Base-by-base conservation (phyloP, 2,888 invertebrate genomes). In the Notodonta dromedarius region DNA sequence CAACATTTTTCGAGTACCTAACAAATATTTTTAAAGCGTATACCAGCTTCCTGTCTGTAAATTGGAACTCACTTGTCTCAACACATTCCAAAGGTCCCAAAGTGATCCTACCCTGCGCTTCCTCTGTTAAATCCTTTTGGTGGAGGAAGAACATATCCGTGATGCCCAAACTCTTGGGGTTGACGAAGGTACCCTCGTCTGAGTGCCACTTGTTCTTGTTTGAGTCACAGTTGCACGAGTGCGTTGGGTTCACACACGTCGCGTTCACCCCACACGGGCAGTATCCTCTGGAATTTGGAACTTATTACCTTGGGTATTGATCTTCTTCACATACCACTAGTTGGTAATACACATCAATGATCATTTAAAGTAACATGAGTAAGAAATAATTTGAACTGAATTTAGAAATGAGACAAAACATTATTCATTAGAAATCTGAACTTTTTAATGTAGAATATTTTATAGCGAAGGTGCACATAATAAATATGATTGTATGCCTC, bases 41-140 rank as follows among this genome's bases (percentile, higher is more conserved):
- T 24, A 24, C 24, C 24, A 24, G 24, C 24, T 24, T 24, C 24
- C 24, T 24, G 24, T 35, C 35, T 35, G 42, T 54, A n/a, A 44
- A 58, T 46, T 32, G 4, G 4, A 9, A 94, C 96, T 94, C 92
- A 98, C 98, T 98, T 62, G 98, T 98, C 94, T 98, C 98, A 60
- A 98, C 98, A 90, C 98, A 99, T 88, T 98, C 97, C 73, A 99
- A 91, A 1, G 98, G 97, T 4, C 98, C 98, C 58, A 98, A 90
- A 0, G 98, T 98, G 56, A 99, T 97, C 73, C 98, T 94, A 1
- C 97, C 98, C 74, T 97, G 96, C 2, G 98, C 97, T 82, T 98
- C 97, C 70, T 96, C 96, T 58, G 96, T 96, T 68, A 98, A 89
- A 83, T 97, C 96, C 74, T 96, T 96, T 80, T 98, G 98, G 80